Evolutionary conservation across 2,797 vertebrate species (phyloP), one percentile per base, ranked within the genome.

Genomic region (Falco rusticolus): DNA sequence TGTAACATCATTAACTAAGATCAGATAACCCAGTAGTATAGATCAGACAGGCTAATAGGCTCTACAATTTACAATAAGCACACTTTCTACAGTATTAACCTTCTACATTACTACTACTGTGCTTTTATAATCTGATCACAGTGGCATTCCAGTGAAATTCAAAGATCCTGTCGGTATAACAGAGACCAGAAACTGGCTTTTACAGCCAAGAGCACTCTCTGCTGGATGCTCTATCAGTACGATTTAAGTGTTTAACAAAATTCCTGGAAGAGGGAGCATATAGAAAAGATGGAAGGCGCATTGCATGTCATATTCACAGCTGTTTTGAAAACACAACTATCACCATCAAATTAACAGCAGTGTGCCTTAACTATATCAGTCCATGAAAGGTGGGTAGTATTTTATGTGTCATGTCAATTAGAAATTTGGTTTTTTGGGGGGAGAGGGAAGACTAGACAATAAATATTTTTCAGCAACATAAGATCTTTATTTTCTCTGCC

Each of bases 171-270:
- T 48, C 0, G 0, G 15, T 12, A 7, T 60, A 34, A 8, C 6
- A 69, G 25, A 68, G 33, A 47, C 13, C 20, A 75, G 37, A 72
- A 78, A 4, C 21, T 66, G 31, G 6, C 10, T 70, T 4, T 82
- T 34, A 37, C 11, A 69, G 9, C 45, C 22, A 65, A 53, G 9
- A 60, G 5, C 20, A 43, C 18, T 28, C 41, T 56, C 12, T 25
- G 9, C 19, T 79, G 43, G 16, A 61, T 41, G 10, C 5, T 61
- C 3, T 56, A 33, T 84, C 0, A 0, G 5, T 65, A 41, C 13
- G 6, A 65, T 70, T 60, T 34, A 69, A 45, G n/a, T 13, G 41
- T 50, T 88, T 83, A 47, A 65, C 10, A 51, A 72, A 50, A 80
- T 26, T 10, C 11, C 33, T 29, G 8, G 64, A 33, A 60, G 15